Evolutionary conservation across 2,797 vertebrate species (phyloP), one percentile per base, ranked within the genome.

Genomic region (Bradypodion ventrale): DNA sequence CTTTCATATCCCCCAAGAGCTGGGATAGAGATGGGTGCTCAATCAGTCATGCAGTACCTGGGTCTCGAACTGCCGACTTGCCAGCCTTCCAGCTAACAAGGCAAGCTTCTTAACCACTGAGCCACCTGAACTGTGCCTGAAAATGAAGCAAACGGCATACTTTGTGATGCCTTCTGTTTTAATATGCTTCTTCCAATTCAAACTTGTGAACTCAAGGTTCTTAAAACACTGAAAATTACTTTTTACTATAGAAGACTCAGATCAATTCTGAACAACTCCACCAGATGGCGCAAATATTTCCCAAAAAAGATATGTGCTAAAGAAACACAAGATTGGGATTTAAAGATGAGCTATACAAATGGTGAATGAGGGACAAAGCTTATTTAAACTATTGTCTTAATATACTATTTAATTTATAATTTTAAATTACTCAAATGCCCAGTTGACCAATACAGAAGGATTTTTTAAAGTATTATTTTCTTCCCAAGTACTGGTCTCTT

Each of bases 201-300:
- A 79, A 15, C 0, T 59, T 21, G 16, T 3, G 52, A 13, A 16
- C 49, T n/a, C 1, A 72, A 68, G 29, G 15, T 0, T 2, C 46
- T 75, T 72, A 49, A 76, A 29, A 2, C 2, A 8, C 0, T 27
- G 27, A 40, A 32, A 32, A 78, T 27, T n/a, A 44, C 2, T 75
- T 19, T 73, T 66, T n/a, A 75, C 0, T 9, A 40, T 27, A 1
- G 1, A 69, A 81, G 13, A 0, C 32, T 0, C 19, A 32, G 7
- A 77, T 78, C 13, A 2, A 0, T 65, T 87, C 52, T 68, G 85
- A 69, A 77, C 78, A 46, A 29, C 59, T 86, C 90, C 75, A 82
- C 90, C 85, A 88, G 90, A 87, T 85, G 89, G 91, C 81, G 66
- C 15, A 40, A 74, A 69, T 1, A 23, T 65, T 35, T 15, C 68